A percentile compares a stretch with the other conserved stretches of the same genome.
phyloP scores from a whole-genome alignment of 2,797 vertebrate species.

The Centroberyx gerrardi region DNA sequence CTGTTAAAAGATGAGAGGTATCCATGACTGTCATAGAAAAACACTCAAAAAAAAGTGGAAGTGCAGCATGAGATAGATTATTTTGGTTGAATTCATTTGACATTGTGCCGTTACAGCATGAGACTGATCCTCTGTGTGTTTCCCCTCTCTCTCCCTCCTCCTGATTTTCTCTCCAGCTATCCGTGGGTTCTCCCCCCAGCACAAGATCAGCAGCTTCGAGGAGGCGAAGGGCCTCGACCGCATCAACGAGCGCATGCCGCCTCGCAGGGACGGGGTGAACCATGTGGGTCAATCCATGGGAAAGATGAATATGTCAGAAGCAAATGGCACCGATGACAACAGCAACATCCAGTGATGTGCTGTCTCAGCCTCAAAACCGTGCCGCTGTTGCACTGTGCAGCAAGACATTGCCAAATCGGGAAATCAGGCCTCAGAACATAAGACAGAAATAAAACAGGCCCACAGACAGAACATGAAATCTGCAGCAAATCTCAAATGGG shows the following conservation, averaged over 20 bases:
- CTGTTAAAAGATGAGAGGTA: too few relatives aligned
- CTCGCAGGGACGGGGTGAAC: constrained; percentile 87
- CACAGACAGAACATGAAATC: constrained; percentile 81
- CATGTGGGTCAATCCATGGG: constrained; percentile 88
- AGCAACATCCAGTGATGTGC: constrained; percentile 89
- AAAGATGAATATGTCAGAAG: constrained; percentile 90
- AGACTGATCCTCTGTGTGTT: constrained; percentile 36
- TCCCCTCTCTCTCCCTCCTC: constrained; percentile 37
- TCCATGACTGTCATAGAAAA: too few relatives aligned
- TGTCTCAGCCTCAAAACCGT: constrained; percentile 67
- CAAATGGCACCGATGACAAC: constrained; percentile 90
- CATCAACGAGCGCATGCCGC: constrained; percentile 91
- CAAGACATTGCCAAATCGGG: constrained; percentile 83
- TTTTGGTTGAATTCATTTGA: background rate
- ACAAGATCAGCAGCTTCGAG: constrained; percentile 89
- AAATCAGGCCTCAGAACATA: constrained; percentile 85
- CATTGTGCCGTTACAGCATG: background rate
- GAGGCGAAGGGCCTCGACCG: constrained; percentile 90
- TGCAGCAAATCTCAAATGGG: constrained; percentile 81
- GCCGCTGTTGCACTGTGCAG: constrained; percentile 71
- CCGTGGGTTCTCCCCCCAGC: constrained; percentile 89
- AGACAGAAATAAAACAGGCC: constrained; percentile 77
- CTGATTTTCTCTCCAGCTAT: constrained; percentile 78
- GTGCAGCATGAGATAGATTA: background rate
- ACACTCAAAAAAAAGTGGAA: background rate